phyloP scores from a whole-genome alignment of 2,888 invertebrate species.

The Dendrolimus pini region DNA sequence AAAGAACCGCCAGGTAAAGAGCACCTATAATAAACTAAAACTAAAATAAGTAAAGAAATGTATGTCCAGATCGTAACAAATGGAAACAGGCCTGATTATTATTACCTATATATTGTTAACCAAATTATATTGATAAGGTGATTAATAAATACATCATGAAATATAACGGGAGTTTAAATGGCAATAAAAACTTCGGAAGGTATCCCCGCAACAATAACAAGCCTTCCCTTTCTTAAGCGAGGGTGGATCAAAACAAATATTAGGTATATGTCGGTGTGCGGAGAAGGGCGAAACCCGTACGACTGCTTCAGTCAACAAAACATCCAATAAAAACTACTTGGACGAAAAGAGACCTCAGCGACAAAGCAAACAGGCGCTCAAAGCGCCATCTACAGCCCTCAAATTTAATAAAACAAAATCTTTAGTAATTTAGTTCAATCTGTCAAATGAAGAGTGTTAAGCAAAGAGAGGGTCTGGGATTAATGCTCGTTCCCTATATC shows the following conservation, averaged over 20 bases:
- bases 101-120: no score
- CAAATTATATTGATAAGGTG: no score
- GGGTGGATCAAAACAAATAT: conserved; percentile 59
- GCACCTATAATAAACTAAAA: no score
- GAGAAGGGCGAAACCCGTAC: conserved; percentile 37
- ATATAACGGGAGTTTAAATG: conserved; percentile 12
- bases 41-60: no score
- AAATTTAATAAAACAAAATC: conserved; percentile 69
- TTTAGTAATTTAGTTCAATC: conserved; percentile 69
- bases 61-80: no score
- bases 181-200: conserved; percentile 25
- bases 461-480: conserved; percentile 68
- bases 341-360: conserved; percentile 42
- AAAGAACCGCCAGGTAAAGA: no score
- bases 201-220: conserved; percentile 28
- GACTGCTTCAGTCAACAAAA: conserved; percentile 56
- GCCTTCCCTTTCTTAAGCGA: conserved; percentile 29
- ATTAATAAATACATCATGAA: background rate
- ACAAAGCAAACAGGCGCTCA: conserved; percentile 46
- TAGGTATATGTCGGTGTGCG: conserved; percentile 56
- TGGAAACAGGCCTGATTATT: no score
- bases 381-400: conserved; percentile 51
- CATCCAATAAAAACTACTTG: conserved; percentile 71
- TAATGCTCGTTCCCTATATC: conserved; percentile 58
- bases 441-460: conserved; percentile 74